phyloP scores from a whole-genome alignment of 1,140 invertebrate species.

The Lethrus apterus region DNA sequence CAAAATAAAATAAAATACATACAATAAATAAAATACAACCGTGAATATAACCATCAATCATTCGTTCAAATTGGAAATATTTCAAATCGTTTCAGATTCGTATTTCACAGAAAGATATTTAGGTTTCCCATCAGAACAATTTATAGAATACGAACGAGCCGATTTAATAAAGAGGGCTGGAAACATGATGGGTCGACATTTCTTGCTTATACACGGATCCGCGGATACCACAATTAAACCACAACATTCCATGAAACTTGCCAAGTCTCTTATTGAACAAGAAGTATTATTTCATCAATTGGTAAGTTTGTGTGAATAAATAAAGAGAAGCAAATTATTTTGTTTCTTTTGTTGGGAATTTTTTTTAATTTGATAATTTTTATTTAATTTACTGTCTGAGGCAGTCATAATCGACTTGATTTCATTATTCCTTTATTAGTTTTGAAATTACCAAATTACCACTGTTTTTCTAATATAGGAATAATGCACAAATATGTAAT shows the following conservation, averaged over 20 bases:
- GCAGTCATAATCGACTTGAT: too few relatives aligned
- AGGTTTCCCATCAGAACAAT: constrained; percentile 57
- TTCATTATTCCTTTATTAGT: too few relatives aligned
- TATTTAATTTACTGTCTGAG: too few relatives aligned
- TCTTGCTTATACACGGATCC: constrained; percentile 69
- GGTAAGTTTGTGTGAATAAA: constrained; percentile 46
- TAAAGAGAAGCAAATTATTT: too few relatives aligned
- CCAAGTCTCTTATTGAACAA: constrained; percentile 62
- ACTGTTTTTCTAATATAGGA: background rate
- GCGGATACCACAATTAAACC: constrained; percentile 76
- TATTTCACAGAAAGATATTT: constrained; percentile 80
- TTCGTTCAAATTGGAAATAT: too few relatives aligned
- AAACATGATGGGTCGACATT: constrained; percentile 52
- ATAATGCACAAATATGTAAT: background rate
- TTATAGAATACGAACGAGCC: constrained; percentile 60
- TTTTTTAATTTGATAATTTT: too few relatives aligned
- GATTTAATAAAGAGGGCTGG: constrained; percentile 65
- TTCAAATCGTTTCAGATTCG: constrained; percentile 61
- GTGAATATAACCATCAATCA: too few relatives aligned
- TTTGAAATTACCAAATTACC: background rate
- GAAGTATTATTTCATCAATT: constrained; percentile 71
- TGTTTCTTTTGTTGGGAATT: too few relatives aligned
- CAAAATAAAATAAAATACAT: too few relatives aligned
- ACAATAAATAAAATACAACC: too few relatives aligned
- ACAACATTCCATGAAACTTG: constrained; percentile 76